phyloP scores from a whole-genome alignment of 2,888 invertebrate species.

The Troides aeacus region DNA sequence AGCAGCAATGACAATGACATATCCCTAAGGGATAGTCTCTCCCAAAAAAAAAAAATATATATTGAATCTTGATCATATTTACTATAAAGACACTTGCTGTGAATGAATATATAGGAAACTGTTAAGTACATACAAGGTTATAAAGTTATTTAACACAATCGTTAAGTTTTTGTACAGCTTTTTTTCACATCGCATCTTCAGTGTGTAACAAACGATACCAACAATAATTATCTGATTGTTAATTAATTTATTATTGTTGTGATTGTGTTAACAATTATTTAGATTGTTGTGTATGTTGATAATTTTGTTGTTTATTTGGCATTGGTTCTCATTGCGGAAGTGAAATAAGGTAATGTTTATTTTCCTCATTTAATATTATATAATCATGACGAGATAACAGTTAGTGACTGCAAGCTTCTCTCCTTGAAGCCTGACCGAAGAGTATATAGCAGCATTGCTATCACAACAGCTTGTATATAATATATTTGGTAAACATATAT shows the following conservation, averaged over 20 bases:
- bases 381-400: neutral
- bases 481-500: too few relatives aligned
- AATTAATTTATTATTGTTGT: slow-evolving; percentile 20
- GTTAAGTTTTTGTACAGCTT: neutral
- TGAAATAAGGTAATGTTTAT: neutral
- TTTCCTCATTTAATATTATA: neutral
- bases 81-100: too few relatives aligned
- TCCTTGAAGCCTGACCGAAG: too few relatives aligned
- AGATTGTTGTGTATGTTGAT: neutral
- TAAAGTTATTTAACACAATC: neutral
- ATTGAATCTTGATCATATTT: too few relatives aligned
- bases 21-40: too few relatives aligned
- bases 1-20: too few relatives aligned
- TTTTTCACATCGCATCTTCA: neutral
- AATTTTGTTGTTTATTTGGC: slow-evolving; percentile 2
- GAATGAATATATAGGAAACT: neutral
- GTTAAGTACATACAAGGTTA: neutral
- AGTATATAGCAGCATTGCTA: too few relatives aligned
- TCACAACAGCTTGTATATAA: too few relatives aligned
- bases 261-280: slow-evolving; percentile 1
- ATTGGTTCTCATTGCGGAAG: slow-evolving; percentile 2
- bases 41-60: too few relatives aligned
- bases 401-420: too few relatives aligned
- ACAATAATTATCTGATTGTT: slow-evolving; percentile 3
- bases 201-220: neutral